Evolutionary conservation across 2,797 vertebrate species (phyloP).

Genomic region (Pseudotriccus pelzelni): DNA sequence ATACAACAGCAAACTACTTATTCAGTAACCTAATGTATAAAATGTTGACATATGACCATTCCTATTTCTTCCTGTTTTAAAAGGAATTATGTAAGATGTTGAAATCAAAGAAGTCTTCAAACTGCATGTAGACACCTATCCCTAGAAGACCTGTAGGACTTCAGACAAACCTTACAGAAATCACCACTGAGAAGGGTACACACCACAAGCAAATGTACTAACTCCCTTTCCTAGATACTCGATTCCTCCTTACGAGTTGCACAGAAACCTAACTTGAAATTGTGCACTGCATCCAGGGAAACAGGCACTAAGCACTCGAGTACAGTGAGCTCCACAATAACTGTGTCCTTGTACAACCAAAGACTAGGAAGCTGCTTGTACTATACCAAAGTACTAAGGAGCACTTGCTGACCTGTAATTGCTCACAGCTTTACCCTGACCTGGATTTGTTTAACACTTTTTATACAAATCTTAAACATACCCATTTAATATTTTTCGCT

Average conservation of each 20-base stretch:
- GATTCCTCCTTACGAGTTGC: background rate
- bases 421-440: background rate
- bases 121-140: background rate
- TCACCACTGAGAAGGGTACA: background rate
- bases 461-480: background rate
- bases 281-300: background rate
- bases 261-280: background rate
- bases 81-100: background rate
- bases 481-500: background rate
- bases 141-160: background rate
- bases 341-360: background rate
- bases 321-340: background rate
- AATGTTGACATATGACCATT: background rate
- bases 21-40: background rate
- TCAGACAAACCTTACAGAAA: background rate
- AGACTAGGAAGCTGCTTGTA: background rate
- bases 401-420: background rate
- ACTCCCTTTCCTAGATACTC: background rate
- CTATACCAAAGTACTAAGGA: background rate
- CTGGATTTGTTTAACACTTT: background rate
- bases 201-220: background rate
- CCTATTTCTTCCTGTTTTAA: background rate
- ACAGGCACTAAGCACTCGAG: accelerated
- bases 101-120: background rate
- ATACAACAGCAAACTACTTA: accelerated